phyloP scores from a whole-genome alignment of 1,140 invertebrate species.

The Aphaenogaster floridana region DNA sequence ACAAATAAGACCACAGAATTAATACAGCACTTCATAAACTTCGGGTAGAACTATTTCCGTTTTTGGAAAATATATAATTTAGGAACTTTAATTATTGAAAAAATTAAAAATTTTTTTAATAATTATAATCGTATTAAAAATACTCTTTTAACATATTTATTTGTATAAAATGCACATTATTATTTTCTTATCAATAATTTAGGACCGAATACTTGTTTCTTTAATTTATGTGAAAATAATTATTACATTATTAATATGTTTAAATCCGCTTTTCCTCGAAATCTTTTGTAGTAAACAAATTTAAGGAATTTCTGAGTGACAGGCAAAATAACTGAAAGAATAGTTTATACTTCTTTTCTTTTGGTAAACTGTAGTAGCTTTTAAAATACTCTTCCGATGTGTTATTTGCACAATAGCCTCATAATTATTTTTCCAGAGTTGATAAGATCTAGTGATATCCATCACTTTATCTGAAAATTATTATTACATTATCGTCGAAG shows the following conservation, averaged over 20 bases:
- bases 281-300: not conserved
- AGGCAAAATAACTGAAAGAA: not conserved
- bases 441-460: conserved; percentile 5
- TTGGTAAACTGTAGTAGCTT: not conserved
- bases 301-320: not conserved
- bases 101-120: not conserved
- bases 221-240: not conserved
- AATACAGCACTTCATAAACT: not conserved
- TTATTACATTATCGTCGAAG: conserved; percentile 23
- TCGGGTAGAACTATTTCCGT: not conserved
- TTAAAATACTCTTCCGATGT: not conserved
- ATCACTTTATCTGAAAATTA: conserved; percentile 25
- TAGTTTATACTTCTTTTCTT: not conserved
- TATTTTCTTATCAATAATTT: not conserved
- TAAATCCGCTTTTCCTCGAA: not conserved
- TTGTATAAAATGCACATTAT: not conserved
- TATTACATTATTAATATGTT: not conserved
- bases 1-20: not conserved
- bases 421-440: conserved; percentile 12
- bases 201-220: not conserved
- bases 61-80: not conserved
- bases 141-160: not conserved
- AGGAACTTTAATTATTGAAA: not conserved
- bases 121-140: not conserved
- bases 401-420: not conserved